Conservation (phyloP, 2,113 vertebrate species). For the Polypterus senegalus region DNA sequence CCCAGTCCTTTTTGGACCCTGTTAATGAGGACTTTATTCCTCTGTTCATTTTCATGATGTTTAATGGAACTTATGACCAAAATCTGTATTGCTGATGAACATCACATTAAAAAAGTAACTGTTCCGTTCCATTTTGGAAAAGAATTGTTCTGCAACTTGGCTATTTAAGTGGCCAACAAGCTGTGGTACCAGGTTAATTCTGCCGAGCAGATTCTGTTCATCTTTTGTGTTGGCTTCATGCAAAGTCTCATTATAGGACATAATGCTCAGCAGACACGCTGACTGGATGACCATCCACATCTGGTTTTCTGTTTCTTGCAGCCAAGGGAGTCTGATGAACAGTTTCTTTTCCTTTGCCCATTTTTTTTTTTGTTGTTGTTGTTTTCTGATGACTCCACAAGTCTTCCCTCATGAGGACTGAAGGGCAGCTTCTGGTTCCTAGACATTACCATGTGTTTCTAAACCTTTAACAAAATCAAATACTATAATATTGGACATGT, state of each 20-base stretch:
- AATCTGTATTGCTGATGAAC: conserved; percentile 7
- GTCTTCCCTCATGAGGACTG: neutral
- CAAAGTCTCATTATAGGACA: conserved; percentile 12
- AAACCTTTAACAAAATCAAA: too few species aligned
- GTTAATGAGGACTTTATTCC: too few species aligned
- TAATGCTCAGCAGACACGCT: conserved; percentile 16
- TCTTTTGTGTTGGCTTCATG: conserved; percentile 15
- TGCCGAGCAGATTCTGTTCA: conserved; percentile 12
- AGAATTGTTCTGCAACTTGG: conserved; percentile 11
- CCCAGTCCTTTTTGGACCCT: too few species aligned
- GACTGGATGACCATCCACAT: conserved; percentile 7
- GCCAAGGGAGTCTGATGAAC: conserved; percentile 12
- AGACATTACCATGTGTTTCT: too few species aligned
- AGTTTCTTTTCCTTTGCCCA: conserved; percentile 2
- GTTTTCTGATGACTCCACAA: neutral
- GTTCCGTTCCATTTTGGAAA: conserved; percentile 15
- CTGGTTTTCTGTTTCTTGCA: neutral
- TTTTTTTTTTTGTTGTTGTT: conserved; percentile 2
- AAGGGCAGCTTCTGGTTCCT: neutral
- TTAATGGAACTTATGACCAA: neutral
- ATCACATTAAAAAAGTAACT: conserved; percentile 10
- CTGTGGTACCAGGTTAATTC: conserved; percentile 10
- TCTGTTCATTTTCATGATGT: too few species aligned
- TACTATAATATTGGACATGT: too few species aligned
- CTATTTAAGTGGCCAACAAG: conserved; percentile 7